Base-by-base conservation (phyloP, 2,113 vertebrate species). In the Zosterops hypoxanthus region DNA sequence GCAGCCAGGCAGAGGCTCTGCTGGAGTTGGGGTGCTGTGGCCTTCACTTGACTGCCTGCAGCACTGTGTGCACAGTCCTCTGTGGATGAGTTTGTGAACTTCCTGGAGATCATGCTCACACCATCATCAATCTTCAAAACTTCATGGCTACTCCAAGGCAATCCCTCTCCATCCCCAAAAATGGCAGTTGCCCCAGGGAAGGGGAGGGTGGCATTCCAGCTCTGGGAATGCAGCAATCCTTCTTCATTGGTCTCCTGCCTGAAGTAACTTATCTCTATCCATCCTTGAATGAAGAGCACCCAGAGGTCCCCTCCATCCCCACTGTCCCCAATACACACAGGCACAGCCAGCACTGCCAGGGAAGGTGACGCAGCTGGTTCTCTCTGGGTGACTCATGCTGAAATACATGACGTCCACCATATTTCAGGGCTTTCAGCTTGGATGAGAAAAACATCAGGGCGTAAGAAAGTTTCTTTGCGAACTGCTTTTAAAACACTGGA, bases 341-440 rank as follows among this genome's bases (percentile, higher is more conserved):
- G 64, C 77, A 73, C 21, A 1, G 12, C 14, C 61, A 42, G 57
- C 36, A 20, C 26, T 3, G 18, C 63, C 85, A 59, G 82, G 42
- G 64, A 39, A 88, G 71, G 72, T 70, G 84, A 82, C 13, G 4
- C 42, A 88, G 92, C 44, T 4, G 1, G 55, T 63, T 94, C 39
- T 92, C 59, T 72, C 36, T 0, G 3, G 9, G 82, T 95, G 95
- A 95, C 64, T 97, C 96, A 95, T 55, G 39, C 86, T 83, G 71
- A 83, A 88, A 70, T 66, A 73, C 82, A 93, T 83, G 92, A 92
- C 5, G 31, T 87, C 94, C 73, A 52, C 73, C 16, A 1, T 83
- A 81, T 94, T 94, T 96, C 88, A 96, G 60, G 55, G 64, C 64
- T 95, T 94, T 92, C 10, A 10, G 63, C 70, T 64, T 36, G 57